Percentiles rank a stretch among this genome's conserved stretches.
Evolutionary conservation across 2,888 invertebrate genomes (phyloP).

Genomic region (Sphinx pinastri): DNA sequence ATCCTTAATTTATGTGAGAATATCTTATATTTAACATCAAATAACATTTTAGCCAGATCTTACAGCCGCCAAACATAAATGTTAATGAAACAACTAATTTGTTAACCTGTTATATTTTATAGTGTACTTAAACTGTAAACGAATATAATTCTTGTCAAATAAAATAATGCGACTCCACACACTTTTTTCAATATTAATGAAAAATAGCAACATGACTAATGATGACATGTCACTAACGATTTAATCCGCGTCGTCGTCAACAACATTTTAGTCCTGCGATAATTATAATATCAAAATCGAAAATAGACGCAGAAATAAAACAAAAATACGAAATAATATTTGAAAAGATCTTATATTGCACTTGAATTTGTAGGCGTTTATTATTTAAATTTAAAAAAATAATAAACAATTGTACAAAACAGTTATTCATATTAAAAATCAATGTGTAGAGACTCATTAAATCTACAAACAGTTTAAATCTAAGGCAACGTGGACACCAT

Average conservation of each 20-base stretch:
- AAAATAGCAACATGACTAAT: not conserved
- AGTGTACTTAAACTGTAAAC: slow-evolving; percentile 41
- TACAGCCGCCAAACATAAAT: not conserved
- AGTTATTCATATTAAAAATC: not conserved
- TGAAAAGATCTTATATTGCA: not conserved
- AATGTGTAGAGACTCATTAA: not conserved
- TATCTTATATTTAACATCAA: no score
- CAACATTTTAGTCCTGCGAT: no score
- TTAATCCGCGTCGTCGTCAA: no score
- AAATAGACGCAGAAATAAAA: not conserved
- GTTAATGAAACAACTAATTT: not conserved
- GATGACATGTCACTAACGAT: not conserved
- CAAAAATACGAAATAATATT: not conserved
- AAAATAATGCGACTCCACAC: not conserved
- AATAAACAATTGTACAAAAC: not conserved
- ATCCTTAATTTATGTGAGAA: no score
- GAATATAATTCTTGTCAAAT: slow-evolving; percentile 29
- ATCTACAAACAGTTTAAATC: not conserved
- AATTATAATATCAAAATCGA: not conserved
- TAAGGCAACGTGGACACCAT: not conserved
- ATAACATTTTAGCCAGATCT: not conserved
- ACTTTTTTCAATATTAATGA: not conserved
- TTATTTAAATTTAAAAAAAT: no score
- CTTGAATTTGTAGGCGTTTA: not conserved
- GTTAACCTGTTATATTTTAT: not conserved